These are phyloP conservation scores for Barbus barbus DNA, from an alignment of 2,113 vertebrate genomes.

Conservation along the genomic window DNA sequence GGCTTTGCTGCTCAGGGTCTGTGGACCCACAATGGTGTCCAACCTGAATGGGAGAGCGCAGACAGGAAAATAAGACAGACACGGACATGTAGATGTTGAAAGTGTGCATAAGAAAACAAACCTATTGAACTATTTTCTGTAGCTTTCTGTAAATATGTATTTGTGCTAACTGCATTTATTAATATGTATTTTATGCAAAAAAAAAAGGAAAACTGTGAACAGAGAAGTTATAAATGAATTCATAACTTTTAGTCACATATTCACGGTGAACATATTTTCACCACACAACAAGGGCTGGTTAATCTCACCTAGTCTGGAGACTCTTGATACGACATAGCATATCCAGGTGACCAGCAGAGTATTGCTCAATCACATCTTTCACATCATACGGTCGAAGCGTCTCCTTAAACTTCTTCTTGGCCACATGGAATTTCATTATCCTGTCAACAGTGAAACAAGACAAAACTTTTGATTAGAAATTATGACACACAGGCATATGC, in stretches of 20 bases:
- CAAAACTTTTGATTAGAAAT: neutral
- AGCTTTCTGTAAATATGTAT: neutral
- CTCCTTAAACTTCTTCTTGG: constrained; percentile 98
- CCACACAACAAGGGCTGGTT: neutral
- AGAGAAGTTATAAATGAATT: neutral
- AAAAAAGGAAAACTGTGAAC: neutral
- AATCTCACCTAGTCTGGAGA: constrained; percentile 91
- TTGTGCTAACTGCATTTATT: neutral
- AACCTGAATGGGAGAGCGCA: constrained; percentile 72
- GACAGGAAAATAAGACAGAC: constrained; percentile 40
- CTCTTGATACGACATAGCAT: constrained; percentile 99
- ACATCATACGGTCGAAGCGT: constrained; percentile 95
- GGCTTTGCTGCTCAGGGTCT: constrained; percentile 68
- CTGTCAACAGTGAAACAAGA: constrained; percentile 65
- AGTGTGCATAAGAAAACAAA: neutral
- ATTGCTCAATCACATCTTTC: constrained; percentile 99
- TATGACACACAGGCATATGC: neutral
- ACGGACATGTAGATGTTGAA: constrained; percentile 41
- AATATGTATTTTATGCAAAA: neutral
- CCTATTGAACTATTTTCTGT: neutral
- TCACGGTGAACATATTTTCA: neutral
- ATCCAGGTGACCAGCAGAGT: constrained; percentile 96
- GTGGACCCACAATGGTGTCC: constrained; percentile 78
- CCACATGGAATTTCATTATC: constrained; percentile 99
- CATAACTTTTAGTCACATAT: neutral